These are phyloP conservation scores for Aepyceros melampus DNA, from an alignment of 2,113 vertebrate species.

Conservation along the genomic window DNA sequence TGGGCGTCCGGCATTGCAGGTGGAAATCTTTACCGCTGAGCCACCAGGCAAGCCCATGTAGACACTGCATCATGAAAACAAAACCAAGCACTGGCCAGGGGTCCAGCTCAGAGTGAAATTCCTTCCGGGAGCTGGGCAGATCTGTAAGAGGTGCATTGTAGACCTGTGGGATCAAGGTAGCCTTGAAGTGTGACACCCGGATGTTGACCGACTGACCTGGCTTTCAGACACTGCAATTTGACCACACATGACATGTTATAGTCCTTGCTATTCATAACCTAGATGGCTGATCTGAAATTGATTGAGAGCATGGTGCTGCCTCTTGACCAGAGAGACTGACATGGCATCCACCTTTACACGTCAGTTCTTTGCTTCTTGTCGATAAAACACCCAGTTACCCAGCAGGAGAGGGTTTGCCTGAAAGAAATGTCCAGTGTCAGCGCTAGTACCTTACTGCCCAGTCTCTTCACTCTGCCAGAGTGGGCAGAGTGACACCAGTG, in stretches of 20 bases:
- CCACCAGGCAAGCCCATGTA: neutral
- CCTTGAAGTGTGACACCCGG: neutral
- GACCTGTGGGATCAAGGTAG: neutral
- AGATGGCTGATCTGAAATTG: neutral
- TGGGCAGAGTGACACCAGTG: neutral
- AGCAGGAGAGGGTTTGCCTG: neutral
- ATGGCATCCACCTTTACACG: neutral
- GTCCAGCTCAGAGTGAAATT: constrained; percentile 37
- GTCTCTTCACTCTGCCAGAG: neutral
- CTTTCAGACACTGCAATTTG: neutral
- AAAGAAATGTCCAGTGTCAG: neutral
- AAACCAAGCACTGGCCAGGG: constrained; percentile 15
- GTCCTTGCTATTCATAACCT: neutral
- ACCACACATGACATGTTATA: neutral
- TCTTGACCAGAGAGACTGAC: neutral
- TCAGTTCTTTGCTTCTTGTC: neutral
- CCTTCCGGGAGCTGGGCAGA: neutral
- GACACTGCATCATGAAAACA: constrained; percentile 55
- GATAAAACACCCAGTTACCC: too few species aligned
- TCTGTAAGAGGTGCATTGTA: neutral
- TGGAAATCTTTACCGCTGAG: neutral
- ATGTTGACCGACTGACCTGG: neutral
- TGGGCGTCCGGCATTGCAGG: neutral
- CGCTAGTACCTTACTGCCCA: neutral
- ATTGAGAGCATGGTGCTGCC: neutral